Evolutionary conservation across 2,113 vertebrate species (phyloP).

Genomic region (Prietella phreatophila): DNA sequence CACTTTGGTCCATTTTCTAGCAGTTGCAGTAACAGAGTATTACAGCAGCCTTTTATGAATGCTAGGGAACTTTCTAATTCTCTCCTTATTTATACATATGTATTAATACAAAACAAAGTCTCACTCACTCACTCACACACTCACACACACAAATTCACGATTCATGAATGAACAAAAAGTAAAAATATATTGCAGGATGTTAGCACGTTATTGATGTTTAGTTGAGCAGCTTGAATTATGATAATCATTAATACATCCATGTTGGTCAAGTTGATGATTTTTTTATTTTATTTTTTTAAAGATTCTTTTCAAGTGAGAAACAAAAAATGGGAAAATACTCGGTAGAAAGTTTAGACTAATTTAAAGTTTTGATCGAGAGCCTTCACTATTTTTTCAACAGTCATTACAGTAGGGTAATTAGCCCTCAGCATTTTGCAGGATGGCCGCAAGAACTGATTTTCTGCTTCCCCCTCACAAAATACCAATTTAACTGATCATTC

Average conservation of each 20-base stretch:
- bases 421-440: neutral
- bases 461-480: neutral
- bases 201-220: neutral
- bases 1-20: conserved; percentile 25
- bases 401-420: neutral
- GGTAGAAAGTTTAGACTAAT: neutral
- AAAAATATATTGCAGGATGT: neutral
- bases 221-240: neutral
- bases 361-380: neutral
- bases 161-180: neutral
- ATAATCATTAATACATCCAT: neutral
- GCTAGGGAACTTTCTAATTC: neutral
- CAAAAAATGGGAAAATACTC: neutral
- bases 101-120: neutral
- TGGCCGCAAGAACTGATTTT: neutral
- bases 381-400: neutral
- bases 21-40: conserved; percentile 10
- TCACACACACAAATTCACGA: conserved; percentile 5
- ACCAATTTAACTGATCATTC: neutral
- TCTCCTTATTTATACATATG: neutral
- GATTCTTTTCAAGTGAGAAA: neutral
- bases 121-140: neutral
- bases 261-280: neutral
- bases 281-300: neutral
- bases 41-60: conserved; percentile 4